Conservation (phyloP, 1,140 invertebrate species). For the Scaptomyza pallida region DNA sequence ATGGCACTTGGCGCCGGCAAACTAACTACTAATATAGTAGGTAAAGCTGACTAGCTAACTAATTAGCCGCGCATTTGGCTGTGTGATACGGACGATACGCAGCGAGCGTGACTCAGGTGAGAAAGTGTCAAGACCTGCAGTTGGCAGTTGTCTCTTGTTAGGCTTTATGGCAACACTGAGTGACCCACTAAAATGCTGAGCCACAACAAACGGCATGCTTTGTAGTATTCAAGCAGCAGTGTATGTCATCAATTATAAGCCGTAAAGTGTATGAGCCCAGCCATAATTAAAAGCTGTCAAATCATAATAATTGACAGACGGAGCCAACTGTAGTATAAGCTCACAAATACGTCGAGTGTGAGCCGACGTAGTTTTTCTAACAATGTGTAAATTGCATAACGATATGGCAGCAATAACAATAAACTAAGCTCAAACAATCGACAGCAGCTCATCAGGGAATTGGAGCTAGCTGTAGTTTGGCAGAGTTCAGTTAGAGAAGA, state of each 20-base stretch:
- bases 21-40: background rate
- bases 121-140: slow-evolving; percentile 43
- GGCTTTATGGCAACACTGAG: slow-evolving; percentile 38
- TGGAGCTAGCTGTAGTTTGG: slow-evolving; percentile 7
- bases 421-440: slow-evolving; percentile 16
- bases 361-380: slow-evolving; percentile 40
- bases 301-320: slow-evolving; percentile 71
- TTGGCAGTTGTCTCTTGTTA: background rate
- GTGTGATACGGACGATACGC: slow-evolving; percentile 8
- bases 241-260: slow-evolving; percentile 71
- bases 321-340: slow-evolving; percentile 14
- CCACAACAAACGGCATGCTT: slow-evolving; percentile 11
- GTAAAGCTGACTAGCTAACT: slow-evolving; percentile 3
- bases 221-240: slow-evolving; percentile 25
- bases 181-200: slow-evolving; percentile 40
- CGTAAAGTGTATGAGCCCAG: slow-evolving; percentile 38
- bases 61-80: slow-evolving; percentile 26
- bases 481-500: background rate
- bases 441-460: slow-evolving; percentile 32
- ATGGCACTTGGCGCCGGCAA: slow-evolving; percentile 12
- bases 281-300: slow-evolving; percentile 77
- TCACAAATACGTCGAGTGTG: background rate
- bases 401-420: slow-evolving; percentile 7
- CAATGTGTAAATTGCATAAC: slow-evolving; percentile 77
- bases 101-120: slow-evolving; percentile 38